phyloP scores from a whole-genome alignment of 2,888 invertebrate species.

The Brachynemurus nebulosus region DNA sequence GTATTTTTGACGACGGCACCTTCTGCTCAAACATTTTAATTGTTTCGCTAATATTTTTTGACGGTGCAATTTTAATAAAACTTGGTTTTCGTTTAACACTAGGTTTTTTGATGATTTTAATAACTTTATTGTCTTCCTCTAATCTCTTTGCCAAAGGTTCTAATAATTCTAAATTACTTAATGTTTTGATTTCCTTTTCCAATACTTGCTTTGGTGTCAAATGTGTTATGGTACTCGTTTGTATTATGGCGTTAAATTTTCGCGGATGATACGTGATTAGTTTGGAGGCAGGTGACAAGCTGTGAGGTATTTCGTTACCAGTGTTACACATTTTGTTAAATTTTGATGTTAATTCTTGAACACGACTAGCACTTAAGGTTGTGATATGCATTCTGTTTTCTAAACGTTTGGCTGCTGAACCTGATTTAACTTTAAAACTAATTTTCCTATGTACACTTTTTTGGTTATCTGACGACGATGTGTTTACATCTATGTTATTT shows the following conservation, averaged over 20 bases:
- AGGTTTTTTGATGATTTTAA: too few relatives aligned
- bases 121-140: neutral
- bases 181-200: constrained; percentile 16
- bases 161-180: constrained; percentile 8
- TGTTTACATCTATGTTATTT: neutral
- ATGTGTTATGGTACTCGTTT: too few relatives aligned
- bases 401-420: neutral
- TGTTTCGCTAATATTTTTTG: constrained; percentile 25
- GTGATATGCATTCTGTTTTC: constrained; percentile 24
- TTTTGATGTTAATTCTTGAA: constrained; percentile 52
- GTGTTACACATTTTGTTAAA: constrained; percentile 44
- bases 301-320: constrained; percentile 26
- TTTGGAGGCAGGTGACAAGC: too few relatives aligned
- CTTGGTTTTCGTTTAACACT: neutral
- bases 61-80: neutral
- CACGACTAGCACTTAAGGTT: constrained; percentile 41
- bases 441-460: neutral
- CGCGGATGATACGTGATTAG: too few relatives aligned
- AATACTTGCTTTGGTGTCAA: constrained; percentile 17
- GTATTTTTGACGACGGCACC: constrained; percentile 12
- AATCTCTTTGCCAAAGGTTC: neutral
- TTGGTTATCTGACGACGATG: neutral
- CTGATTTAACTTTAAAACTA: neutral
- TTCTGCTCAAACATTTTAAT: constrained; percentile 29
- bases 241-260: too few relatives aligned